Evolutionary conservation across 2,113 vertebrate species (phyloP), one percentile per base, ranked within the genome.

Genomic region (Recurvirostra avosetta): DNA sequence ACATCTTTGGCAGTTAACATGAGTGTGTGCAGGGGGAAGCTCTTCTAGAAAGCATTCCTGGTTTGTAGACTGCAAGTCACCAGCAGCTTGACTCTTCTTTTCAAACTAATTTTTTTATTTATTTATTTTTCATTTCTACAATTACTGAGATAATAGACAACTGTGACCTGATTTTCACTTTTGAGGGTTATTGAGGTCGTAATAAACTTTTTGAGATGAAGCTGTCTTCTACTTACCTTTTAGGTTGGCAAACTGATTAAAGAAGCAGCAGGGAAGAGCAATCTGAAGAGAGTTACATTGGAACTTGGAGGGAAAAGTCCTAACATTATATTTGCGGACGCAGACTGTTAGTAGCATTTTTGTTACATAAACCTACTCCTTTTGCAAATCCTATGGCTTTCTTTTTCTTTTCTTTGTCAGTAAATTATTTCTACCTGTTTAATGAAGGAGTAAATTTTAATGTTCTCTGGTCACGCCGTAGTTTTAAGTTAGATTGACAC

Each of bases 291-390:
- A 88, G 98, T 99, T 86, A 98, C 98, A 15, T 78, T 99, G 89
- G 99, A 99, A 96, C 98, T 99, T 4, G 99, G 99, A 12, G 99
- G 99, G 18, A 99, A 99, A 98, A 99, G 98, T 92, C 99, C 99
- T 53, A 98, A 98, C 83, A 99, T 99, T 41, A 98, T 99, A 96
- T 99, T 99, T 96, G 98, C 99, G 1, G 99, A 99, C 47, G 98
- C 98, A 16, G 98, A 99, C 88, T 89, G 99, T 99, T 96, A 99
- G 99, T 99, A 86, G 2, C 11, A 32, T 72, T 81, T 85, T 80
- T 74, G 34, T 79, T 76, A 38, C 22, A 40, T 49, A 29, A 62
- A 72, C 2, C 8, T 15, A 50, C 3, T 49, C 30, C 9, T 30
- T 53, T 38, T 80, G 8, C 10, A 76, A 78, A 55, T 55, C 12